These are phyloP conservation scores for Pygoscelis adeliae DNA, from an alignment of 2,113 vertebrate species.

Conservation along the genomic window DNA sequence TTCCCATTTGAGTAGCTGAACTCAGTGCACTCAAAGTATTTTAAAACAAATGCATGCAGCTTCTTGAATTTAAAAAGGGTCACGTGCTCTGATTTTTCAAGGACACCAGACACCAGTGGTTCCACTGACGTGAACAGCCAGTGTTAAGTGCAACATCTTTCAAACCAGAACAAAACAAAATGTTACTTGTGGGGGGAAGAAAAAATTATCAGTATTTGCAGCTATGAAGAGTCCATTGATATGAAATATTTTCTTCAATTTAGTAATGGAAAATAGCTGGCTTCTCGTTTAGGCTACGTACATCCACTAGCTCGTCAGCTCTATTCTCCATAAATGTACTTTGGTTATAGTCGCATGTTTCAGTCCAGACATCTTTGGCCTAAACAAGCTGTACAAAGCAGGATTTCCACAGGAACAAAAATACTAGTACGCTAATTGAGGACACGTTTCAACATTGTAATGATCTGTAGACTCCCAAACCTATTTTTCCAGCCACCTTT, in stretches of 20 bases:
- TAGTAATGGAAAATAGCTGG: conserved; percentile 37
- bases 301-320: conserved; percentile 21
- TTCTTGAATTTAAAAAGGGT: neutral
- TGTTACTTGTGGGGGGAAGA: neutral
- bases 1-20: neutral
- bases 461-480: conserved; percentile 85
- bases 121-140: neutral
- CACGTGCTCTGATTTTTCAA: neutral
- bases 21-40: neutral
- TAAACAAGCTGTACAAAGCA: conserved; percentile 50
- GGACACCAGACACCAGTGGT: neutral
- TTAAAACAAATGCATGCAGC: neutral
- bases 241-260: conserved; percentile 23
- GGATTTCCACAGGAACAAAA: conserved; percentile 48
- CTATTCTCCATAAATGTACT: conserved; percentile 3
- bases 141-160: neutral
- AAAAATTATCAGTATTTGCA: neutral
- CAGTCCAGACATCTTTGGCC: conserved; percentile 57
- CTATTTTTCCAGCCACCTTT: conserved; percentile 77
- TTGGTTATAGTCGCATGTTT: conserved; percentile 49
- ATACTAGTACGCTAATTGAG: conserved; percentile 23
- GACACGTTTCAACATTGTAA: conserved; percentile 69
- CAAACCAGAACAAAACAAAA: neutral
- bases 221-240: conserved; percentile 24
- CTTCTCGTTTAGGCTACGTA: neutral